phyloP scores from a whole-genome alignment of 1,140 invertebrate genomes.

The Philaenus spumarius region DNA sequence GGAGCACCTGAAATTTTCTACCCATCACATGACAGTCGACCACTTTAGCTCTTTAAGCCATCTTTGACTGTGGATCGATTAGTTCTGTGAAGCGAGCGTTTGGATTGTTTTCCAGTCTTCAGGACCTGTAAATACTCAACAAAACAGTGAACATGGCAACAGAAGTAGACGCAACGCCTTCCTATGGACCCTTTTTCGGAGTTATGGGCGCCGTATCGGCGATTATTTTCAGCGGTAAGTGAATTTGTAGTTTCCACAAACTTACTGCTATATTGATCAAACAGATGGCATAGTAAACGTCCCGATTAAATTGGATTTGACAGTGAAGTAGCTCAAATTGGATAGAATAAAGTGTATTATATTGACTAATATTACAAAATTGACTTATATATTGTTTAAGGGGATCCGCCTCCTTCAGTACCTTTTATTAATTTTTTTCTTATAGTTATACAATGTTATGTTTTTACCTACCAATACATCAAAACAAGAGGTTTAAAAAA shows the following conservation, averaged over 20 bases:
- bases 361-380: too few species aligned
- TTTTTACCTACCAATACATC: too few species aligned
- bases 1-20: conserved; percentile 26
- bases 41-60: conserved; percentile 55
- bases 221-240: conserved; percentile 96
- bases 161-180: conserved; percentile 51
- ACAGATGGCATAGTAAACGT: too few species aligned
- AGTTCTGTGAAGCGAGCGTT: conserved; percentile 59
- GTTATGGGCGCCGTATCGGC: conserved; percentile 97
- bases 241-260: conserved; percentile 22
- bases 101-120: conserved; percentile 40
- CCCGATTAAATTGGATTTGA: too few species aligned
- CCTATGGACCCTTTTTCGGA: conserved; percentile 95
- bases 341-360: too few species aligned
- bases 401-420: too few species aligned
- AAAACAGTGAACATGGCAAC: conserved; percentile 20
- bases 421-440: too few species aligned
- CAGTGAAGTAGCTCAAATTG: too few species aligned
- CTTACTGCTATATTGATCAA: conserved; percentile 16
- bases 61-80: conserved; percentile 63
- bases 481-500: too few species aligned
- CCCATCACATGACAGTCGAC: conserved; percentile 61
- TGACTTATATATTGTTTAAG: too few species aligned
- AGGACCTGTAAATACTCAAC: conserved; percentile 54
- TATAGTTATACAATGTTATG: too few species aligned